Percentiles rank a stretch among this genome's conserved stretches.
These are phyloP conservation scores for Euura lappo DNA, from an alignment of 1,140 invertebrate species.

Conservation along the genomic window DNA sequence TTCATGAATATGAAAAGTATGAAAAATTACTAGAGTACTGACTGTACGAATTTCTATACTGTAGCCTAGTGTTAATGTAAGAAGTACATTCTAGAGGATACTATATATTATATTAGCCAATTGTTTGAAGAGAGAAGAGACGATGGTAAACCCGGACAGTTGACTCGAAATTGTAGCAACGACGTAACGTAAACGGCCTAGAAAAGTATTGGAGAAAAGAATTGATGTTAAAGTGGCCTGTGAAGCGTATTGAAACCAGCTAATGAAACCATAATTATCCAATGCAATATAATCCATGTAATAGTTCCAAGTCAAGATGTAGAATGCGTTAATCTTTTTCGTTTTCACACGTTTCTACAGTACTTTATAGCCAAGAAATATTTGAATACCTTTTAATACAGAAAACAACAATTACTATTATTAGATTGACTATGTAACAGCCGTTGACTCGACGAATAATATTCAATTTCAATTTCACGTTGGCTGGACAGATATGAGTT, in stretches of 20 bases:
- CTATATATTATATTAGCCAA: constrained; percentile 13
- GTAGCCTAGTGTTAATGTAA: background rate
- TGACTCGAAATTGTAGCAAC: constrained; percentile 11
- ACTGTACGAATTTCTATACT: too few relatives aligned
- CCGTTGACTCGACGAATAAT: constrained; percentile 17
- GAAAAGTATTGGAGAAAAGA: background rate
- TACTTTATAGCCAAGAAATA: constrained; percentile 29
- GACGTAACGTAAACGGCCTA: background rate
- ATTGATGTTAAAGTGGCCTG: too few relatives aligned
- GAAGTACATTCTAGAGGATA: background rate
- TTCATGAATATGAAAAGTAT: too few relatives aligned
- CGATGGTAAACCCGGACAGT: background rate
- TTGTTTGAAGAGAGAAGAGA: background rate
- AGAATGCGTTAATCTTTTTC: background rate
- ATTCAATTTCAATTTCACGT: too few relatives aligned
- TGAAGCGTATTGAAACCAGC: too few relatives aligned
- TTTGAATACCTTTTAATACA: constrained; percentile 52
- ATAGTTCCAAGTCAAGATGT: constrained; percentile 8
- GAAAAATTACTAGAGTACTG: too few relatives aligned
- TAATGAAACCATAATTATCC: too few relatives aligned
- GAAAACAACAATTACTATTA: constrained; percentile 15
- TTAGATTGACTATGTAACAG: constrained; percentile 20
- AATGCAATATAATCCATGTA: too few relatives aligned
- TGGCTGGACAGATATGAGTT: too few relatives aligned
- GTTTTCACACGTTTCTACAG: constrained; percentile 46